Percentiles rank a stretch among this genome's conserved stretches.
These are phyloP conservation scores for Pemphredon lugubris DNA, from an alignment of 2,888 invertebrate species.

Conservation along the genomic window DNA sequence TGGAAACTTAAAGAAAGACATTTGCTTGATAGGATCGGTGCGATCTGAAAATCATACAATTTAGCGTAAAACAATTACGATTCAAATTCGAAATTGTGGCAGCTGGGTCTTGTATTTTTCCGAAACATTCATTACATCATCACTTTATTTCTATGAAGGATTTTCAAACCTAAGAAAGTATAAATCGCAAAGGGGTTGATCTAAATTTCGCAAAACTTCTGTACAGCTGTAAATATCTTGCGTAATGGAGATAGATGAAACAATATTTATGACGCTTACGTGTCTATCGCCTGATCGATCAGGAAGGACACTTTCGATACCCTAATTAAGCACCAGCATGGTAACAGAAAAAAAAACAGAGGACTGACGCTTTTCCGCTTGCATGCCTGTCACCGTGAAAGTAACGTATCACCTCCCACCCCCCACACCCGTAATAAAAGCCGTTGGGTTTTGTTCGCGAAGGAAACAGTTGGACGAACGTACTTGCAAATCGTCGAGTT, in stretches of 20 bases:
- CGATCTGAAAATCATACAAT: not conserved
- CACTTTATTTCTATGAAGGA: too few species aligned
- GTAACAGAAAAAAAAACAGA: too few species aligned
- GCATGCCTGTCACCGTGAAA: slow-evolving; percentile 59
- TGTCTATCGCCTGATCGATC: slow-evolving; percentile 60
- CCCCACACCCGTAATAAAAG: too few species aligned
- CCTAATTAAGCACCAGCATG: slow-evolving; percentile 61
- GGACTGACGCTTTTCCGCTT: slow-evolving; percentile 58
- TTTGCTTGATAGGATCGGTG: not conserved
- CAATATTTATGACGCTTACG: slow-evolving; percentile 49
- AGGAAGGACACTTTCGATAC: slow-evolving; percentile 52
- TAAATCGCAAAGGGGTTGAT: slow-evolving; percentile 37
- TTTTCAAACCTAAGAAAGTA: too few species aligned
- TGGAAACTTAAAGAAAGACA: too few species aligned
- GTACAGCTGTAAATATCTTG: slow-evolving; percentile 50
- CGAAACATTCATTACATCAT: too few species aligned
- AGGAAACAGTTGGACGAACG: not conserved
- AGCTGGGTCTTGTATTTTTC: too few species aligned
- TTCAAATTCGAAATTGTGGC: too few species aligned
- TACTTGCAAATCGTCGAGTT: slow-evolving; percentile 20
- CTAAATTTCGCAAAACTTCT: slow-evolving; percentile 3
- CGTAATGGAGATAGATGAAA: slow-evolving; percentile 41
- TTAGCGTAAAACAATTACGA: not conserved
- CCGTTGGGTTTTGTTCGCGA: too few species aligned
- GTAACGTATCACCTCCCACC: too few species aligned